Evolutionary conservation across 2,113 vertebrate genomes (phyloP), one percentile per base, ranked within the genome.

Genomic region (Numida meleagris): DNA sequence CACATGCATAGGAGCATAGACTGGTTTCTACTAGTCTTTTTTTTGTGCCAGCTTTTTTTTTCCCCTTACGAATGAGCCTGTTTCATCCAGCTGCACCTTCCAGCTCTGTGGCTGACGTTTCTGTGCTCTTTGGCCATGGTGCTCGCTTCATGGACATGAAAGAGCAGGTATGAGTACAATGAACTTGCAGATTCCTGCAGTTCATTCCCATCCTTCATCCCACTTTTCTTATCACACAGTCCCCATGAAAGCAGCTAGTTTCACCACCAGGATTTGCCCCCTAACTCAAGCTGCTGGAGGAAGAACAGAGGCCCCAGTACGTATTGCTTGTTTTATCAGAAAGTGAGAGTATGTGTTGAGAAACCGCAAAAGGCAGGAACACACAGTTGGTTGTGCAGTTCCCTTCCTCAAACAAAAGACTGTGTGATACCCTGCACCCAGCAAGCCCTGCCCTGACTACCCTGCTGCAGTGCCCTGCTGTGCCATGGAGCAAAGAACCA

Each of bases 401-500:
- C 7, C 25, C 14, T 51, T 51, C 7, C 50, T 51, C 14, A 24
- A 27, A 51, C 24, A 15, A 51, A 51, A 51, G 50, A 51, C 50
- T 27, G 23, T 14, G 14, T 27, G 25, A 27, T 51, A 51, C 25
- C 50, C 50, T 51, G 50, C 50, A 51, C 50, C 50, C 50, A 51
- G 25, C 25, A 51, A 51, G 25, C 25, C 50, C 71, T 58, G 57
- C 57, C 29, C n/a, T 23, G 7, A n/a, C 10, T 58, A 33, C 57
- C 19, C 33, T 58, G n/a, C 57, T 34, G 12, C 33, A 18, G 31
- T 57, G 55, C 55, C 33, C 19, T 1, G 15, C 50, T 66, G 34
- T 1, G 1, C 38, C 8, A 0, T 0, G 2, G 18, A 57, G n/a
- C 12, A 33, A 55, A 50, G 33, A 67, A 72, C 11, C 38, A 3